phyloP scores from a whole-genome alignment of 2,113 vertebrate species.

The Pyrgilauda ruficollis region DNA sequence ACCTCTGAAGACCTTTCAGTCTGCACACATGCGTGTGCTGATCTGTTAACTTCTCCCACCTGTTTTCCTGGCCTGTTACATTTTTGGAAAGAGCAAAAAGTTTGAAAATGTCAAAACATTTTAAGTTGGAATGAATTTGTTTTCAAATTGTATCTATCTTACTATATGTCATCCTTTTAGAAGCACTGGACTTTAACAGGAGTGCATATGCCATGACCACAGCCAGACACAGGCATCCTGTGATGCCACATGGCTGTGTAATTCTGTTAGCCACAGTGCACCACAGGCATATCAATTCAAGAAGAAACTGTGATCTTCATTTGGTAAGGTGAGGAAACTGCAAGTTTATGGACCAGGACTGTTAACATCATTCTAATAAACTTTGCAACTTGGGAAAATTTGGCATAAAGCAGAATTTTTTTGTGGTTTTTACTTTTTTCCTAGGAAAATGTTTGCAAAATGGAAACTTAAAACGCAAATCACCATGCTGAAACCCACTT shows the following conservation, averaged over 20 bases:
- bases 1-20: not conserved
- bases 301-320: not conserved
- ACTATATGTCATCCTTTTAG: not conserved
- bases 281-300: not conserved
- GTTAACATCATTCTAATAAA: not conserved
- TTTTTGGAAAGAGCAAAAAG: not conserved
- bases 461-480: not conserved
- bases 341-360: not conserved
- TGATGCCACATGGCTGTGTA: fast-evolving
- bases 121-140: not conserved
- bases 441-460: not conserved
- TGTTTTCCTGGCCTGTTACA: not conserved
- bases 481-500: not conserved
- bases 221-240: not conserved
- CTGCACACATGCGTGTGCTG: fast-evolving
- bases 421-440: not conserved
- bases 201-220: not conserved
- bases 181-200: not conserved
- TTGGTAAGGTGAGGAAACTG: not conserved
- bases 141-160: not conserved
- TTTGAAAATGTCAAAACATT: not conserved
- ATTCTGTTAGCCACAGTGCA: not conserved
- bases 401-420: not conserved
- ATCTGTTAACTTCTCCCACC: not conserved
- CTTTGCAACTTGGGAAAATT: not conserved